Conservation (phyloP, 1,140 invertebrate genomes). For the Polypedilum vanderplanki region DNA sequence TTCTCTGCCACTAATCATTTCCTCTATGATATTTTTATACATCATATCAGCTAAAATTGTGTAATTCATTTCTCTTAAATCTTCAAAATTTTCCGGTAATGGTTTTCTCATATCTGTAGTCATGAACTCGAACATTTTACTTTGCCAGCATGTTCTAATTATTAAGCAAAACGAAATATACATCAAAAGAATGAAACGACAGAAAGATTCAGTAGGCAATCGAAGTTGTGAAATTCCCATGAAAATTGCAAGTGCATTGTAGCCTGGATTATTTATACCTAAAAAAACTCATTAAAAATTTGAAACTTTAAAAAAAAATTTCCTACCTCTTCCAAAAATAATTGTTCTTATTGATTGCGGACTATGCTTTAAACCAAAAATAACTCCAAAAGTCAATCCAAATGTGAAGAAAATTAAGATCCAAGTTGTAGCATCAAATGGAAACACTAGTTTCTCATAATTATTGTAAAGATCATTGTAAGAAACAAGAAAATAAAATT, state of each 20-base stretch:
- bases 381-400: neutral
- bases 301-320: too few relatives aligned
- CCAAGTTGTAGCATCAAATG: neutral
- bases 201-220: neutral
- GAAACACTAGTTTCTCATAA: neutral
- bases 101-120: neutral
- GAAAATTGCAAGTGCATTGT: neutral
- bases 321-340: neutral
- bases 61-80: neutral
- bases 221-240: neutral
- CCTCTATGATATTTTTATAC: too few relatives aligned
- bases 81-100: neutral
- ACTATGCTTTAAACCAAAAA: neutral
- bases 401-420: neutral
- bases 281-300: too few relatives aligned
- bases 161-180: neutral
- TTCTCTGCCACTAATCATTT: too few relatives aligned
- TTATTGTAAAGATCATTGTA: neutral
- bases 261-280: neutral
- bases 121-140: neutral
- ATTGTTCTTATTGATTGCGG: neutral
- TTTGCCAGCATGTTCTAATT: neutral
- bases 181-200: neutral
- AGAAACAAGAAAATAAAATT: too few relatives aligned
- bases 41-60: neutral